Percentiles rank a stretch among this genome's conserved stretches.
These are phyloP conservation scores for Biston stratarius DNA, from an alignment of 2,888 invertebrate species.

Conservation along the genomic window DNA sequence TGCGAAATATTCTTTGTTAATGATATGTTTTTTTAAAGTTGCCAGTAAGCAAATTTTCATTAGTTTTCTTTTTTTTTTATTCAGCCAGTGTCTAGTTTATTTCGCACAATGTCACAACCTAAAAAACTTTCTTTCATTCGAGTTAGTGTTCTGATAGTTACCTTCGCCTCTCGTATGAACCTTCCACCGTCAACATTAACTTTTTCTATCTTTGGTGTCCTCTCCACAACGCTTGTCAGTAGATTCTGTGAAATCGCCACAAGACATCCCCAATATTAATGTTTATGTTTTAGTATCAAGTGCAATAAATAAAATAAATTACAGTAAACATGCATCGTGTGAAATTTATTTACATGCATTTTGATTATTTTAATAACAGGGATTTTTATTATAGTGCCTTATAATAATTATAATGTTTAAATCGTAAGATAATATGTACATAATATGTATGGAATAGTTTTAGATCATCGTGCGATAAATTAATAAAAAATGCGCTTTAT, in stretches of 20 bases:
- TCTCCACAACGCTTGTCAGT: constrained; percentile 96
- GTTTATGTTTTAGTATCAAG: constrained; percentile 21
- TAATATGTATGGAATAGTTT: no score
- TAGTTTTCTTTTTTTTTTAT: neutral
- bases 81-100: constrained; percentile 25
- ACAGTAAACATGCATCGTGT: neutral
- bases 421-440: no score
- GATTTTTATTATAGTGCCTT: no score
- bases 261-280: constrained; percentile 32
- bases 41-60: no score
- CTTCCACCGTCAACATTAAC: constrained; percentile 98
- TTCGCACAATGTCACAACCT: constrained; percentile 58
- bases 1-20: constrained; percentile 30
- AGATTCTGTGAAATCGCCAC: constrained; percentile 89
- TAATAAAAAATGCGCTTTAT: no score
- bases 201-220: constrained; percentile 97
- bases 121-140: constrained; percentile 34
- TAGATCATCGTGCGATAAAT: no score
- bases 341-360: constrained; percentile 18
- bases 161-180: constrained; percentile 99
- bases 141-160: constrained; percentile 84
- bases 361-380: no score
- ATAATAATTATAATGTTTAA: no score
- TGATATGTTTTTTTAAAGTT: constrained; percentile 11
- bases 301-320: constrained; percentile 16